phyloP scores from a whole-genome alignment of 2,113 vertebrate genomes.

The Meleagris gallopavo region DNA sequence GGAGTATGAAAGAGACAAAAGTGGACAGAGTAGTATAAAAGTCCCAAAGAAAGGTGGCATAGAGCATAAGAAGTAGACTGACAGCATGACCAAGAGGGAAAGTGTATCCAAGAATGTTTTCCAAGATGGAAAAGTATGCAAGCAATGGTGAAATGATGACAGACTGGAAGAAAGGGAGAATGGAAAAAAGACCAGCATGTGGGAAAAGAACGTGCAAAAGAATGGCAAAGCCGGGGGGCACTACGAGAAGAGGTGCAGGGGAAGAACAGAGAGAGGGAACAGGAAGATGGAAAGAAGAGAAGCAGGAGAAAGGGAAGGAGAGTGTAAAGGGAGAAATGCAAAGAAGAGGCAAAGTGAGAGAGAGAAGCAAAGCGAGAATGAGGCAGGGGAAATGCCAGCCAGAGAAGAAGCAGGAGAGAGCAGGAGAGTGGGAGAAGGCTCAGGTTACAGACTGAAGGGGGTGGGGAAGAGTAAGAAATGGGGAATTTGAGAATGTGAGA shows the following conservation, averaged over 20 bases:
- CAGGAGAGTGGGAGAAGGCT: background rate
- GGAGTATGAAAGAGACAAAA: background rate
- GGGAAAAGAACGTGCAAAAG: background rate
- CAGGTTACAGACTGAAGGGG: background rate
- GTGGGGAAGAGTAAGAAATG: background rate
- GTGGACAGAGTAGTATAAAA: background rate
- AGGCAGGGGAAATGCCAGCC: background rate
- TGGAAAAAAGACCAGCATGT: background rate
- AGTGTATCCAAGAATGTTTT: background rate
- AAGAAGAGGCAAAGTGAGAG: background rate
- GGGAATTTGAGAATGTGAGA: background rate
- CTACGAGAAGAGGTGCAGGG: background rate
- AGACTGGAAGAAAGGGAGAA: background rate
- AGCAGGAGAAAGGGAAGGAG: background rate
- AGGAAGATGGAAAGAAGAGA: background rate
- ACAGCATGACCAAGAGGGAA: background rate
- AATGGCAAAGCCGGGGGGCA: background rate
- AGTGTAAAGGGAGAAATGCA: background rate
- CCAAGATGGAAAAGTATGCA: background rate
- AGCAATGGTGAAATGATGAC: background rate
- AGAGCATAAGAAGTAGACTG: background rate
- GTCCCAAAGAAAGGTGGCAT: background rate
- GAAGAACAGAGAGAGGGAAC: fast-evolving
- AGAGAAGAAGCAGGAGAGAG: background rate
- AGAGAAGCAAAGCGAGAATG: background rate